Evolutionary conservation across 2,888 invertebrate genomes (phyloP).

Genomic region (Conomelus anceps): DNA sequence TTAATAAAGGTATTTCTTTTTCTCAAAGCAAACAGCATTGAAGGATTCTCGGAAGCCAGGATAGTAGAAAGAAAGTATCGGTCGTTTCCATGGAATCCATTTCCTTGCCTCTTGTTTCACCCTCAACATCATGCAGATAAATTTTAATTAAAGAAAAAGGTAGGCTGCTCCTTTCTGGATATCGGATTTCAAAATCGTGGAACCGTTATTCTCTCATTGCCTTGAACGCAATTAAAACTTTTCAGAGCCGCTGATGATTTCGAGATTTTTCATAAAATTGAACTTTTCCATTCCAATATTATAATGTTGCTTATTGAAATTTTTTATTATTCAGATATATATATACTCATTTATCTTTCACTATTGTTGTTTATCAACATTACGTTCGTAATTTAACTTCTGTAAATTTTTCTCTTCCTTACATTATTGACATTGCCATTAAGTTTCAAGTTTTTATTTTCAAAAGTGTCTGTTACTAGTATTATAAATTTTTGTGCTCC

Average conservation of each 20-base stretch:
- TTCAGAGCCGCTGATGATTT: not conserved
- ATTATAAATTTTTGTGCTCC: too few relatives aligned
- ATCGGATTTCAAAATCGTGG: not conserved
- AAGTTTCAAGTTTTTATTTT: too few relatives aligned
- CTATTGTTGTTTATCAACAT: too few relatives aligned
- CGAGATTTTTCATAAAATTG: not conserved
- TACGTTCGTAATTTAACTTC: too few relatives aligned
- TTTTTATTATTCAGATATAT: too few relatives aligned
- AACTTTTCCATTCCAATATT: too few relatives aligned
- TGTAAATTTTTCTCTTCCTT: too few relatives aligned
- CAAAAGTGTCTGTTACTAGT: too few relatives aligned
- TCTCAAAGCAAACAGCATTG: too few relatives aligned
- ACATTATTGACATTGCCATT: too few relatives aligned
- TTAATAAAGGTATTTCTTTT: not conserved
- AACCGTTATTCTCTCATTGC: not conserved
- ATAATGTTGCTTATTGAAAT: too few relatives aligned
- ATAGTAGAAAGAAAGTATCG: not conserved
- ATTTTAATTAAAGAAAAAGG: not conserved
- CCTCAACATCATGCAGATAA: not conserved
- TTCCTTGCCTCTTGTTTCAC: not conserved
- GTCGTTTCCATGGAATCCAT: not conserved
- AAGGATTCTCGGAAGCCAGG: not conserved
- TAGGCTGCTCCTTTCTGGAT: not conserved
- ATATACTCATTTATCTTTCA: too few relatives aligned
- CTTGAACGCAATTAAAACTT: not conserved